A percentile compares a stretch with the other conserved stretches of the same genome.
These are phyloP conservation scores for Porites lobata DNA, from an alignment of 92 coral and sea anemone genomes.

Conservation along the genomic window DNA sequence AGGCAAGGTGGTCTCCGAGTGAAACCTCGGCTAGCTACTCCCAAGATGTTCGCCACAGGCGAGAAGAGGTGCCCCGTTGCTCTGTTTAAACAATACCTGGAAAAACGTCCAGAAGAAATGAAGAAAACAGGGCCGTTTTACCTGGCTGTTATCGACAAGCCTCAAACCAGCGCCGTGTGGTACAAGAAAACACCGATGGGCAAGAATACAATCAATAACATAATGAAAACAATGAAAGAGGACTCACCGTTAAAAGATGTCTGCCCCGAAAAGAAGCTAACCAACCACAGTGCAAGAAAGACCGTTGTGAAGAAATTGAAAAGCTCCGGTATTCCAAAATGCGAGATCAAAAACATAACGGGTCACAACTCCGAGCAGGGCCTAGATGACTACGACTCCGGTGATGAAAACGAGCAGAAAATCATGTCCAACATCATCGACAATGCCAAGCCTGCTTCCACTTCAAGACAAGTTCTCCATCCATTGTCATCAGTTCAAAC, in stretches of 20 bases:
- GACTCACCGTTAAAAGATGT: slow-evolving; percentile 37
- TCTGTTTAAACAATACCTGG: slow-evolving; percentile 48
- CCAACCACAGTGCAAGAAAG: slow-evolving; percentile 62
- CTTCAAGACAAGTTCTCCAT: no score
- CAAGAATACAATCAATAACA: slow-evolving; percentile 47
- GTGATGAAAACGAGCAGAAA: no score
- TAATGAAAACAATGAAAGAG: slow-evolving; percentile 63
- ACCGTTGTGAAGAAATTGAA: slow-evolving; percentile 38
- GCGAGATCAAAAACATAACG: slow-evolving; percentile 42
- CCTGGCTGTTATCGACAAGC: slow-evolving; percentile 54
- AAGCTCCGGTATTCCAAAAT: slow-evolving; percentile 41
- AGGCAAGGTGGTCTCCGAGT: slow-evolving; percentile 42
- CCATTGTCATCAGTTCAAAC: no score
- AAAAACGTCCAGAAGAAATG: slow-evolving; percentile 53
- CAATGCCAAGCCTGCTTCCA: no score
- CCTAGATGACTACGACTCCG: no score
- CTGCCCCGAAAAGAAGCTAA: slow-evolving; percentile 50
- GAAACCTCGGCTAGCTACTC: slow-evolving; percentile 36
- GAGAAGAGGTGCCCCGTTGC: slow-evolving; percentile 34
- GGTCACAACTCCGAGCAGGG: no score
- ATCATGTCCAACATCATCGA: no score
- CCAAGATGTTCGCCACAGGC: slow-evolving; percentile 48
- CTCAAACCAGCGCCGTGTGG: slow-evolving; percentile 31
- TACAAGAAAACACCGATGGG: slow-evolving; percentile 65
- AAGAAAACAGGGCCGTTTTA: slow-evolving; percentile 49